phyloP scores from a whole-genome alignment of 2,113 vertebrate species.

The Phalacrocorax brasilianus region DNA sequence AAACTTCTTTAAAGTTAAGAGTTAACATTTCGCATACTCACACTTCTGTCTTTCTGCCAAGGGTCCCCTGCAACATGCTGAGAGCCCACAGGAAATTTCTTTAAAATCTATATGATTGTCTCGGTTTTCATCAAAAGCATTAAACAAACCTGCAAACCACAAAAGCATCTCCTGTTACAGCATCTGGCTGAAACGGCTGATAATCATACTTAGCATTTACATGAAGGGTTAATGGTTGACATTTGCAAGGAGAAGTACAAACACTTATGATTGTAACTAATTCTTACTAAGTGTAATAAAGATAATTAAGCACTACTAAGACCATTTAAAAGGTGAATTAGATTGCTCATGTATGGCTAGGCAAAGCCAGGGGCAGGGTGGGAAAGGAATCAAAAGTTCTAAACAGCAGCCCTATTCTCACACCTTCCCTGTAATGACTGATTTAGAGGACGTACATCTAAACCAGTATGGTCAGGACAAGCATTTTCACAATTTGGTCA shows the following conservation, averaged over 20 bases:
- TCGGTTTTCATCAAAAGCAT: constrained; percentile 98
- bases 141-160: constrained; percentile 89
- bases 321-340: background rate
- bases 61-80: constrained; percentile 95
- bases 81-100: constrained; percentile 98
- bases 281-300: background rate
- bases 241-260: background rate
- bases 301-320: background rate
- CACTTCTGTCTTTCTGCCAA: constrained; percentile 97
- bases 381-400: background rate
- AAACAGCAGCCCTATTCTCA: background rate
- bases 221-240: background rate
- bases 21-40: constrained; percentile 74
- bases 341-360: background rate
- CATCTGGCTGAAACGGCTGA: background rate
- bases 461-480: background rate
- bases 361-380: background rate
- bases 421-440: background rate
- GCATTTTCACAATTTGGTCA: background rate
- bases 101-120: constrained; percentile 99
- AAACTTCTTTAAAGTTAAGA: background rate
- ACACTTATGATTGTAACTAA: background rate
- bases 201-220: background rate
- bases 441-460: background rate
- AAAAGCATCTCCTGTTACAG: constrained; percentile 52